Evolutionary conservation across 1,140 invertebrate species (phyloP).

Genomic region (Chionoecetes opilio): DNA sequence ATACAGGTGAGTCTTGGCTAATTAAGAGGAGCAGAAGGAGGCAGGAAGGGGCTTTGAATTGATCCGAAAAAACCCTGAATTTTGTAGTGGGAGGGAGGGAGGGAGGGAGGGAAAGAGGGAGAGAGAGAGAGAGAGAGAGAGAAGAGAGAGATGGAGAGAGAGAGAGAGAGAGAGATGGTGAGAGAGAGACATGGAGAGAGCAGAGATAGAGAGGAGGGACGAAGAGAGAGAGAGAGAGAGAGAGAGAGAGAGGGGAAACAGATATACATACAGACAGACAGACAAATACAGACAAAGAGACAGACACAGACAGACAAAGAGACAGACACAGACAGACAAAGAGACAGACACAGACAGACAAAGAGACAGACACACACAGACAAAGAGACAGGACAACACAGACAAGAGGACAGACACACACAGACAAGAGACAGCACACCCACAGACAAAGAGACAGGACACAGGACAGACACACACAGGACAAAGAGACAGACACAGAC

Average conservation of each 20-base stretch:
- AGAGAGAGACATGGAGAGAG: background rate
- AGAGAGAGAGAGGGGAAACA: no score
- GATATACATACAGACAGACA: no score
- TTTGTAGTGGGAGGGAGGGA: no score
- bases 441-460: no score
- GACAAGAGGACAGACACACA: background rate
- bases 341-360: background rate
- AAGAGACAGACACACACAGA: background rate
- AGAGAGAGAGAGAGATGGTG: background rate
- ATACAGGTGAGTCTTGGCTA: background rate
- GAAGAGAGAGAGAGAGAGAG: no score
- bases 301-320: no score
- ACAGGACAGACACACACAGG: no score
- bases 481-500: no score
- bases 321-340: background rate
- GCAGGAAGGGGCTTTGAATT: no score
- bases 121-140: background rate
- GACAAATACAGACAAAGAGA: no score
- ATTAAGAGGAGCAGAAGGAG: background rate
- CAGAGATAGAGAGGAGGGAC: background rate
- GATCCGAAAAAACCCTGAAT: no score
- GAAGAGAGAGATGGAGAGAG: background rate
- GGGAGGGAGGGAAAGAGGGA: background rate
- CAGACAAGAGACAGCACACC: background rate
- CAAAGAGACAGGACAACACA: background rate